Evolutionary conservation across 2,113 vertebrate genomes (phyloP), one percentile per base, ranked within the genome.

Genomic region (Monopterus albus): DNA sequence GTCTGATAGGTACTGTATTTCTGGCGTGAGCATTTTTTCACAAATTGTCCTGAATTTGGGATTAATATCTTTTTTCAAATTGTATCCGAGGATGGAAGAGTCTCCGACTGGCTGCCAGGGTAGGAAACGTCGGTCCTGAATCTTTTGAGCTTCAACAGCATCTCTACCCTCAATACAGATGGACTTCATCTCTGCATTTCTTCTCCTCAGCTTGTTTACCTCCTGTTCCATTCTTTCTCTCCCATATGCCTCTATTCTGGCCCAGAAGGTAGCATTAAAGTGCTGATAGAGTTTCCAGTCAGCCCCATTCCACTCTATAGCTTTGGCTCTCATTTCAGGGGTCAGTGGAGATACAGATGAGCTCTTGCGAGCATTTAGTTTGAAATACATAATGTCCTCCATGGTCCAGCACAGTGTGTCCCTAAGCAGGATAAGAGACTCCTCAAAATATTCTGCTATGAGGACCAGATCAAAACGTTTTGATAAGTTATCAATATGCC

Each of bases 91-190:
- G 87, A 99, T 99, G 77, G 94, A 95, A 40, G 92, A 91, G 74
- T 95, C 84, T n/a, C 97, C 97, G 5, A 97, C 65, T 0, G 98
- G 98, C 87, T 99, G 96, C 97, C 98, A 99, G 18, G 98, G 97
- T 52, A 92, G 92, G 88, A 99, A 93, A 77, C 85, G 92, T 1
- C 84, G 85, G 59, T 98, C 93, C 42, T 94, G 89, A 81, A 99
- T 98, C 76, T 92, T 90, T 0, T 67, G 60, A 0, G 95, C 94
- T 0, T 95, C 96, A 62, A 99, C 98, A 0, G 97, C 87, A 0
- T 17, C 86, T 14, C 94, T 94, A 0, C 96, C 96, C 0, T 95
- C 94, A 0, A 97, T 94, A 78, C 97, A 99, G 69, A 95, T 91
- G 45, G 86, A 87, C 12, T 88, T 91, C 95, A 99, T 96, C 85